Evolutionary conservation across 2,797 vertebrate genomes (phyloP).

Genomic region (Ambastaia sidthimunki): DNA sequence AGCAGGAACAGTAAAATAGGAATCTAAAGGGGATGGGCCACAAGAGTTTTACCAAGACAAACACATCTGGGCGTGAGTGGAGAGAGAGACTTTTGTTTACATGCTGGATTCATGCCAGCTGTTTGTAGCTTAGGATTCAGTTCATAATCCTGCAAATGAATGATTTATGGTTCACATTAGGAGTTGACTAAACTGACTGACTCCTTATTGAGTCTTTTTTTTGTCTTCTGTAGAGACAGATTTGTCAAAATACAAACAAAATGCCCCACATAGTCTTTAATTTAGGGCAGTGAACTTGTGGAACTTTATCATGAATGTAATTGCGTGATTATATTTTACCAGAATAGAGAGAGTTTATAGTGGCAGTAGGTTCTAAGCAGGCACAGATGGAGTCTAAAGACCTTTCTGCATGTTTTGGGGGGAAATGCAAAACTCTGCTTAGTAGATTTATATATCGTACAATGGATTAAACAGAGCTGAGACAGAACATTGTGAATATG

Average conservation of each 20-base stretch:
- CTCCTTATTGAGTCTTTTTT: conserved; percentile 69
- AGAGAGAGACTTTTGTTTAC: conserved; percentile 71
- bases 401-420: too few species aligned
- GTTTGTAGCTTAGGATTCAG: conserved; percentile 68
- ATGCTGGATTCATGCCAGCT: conserved; percentile 69
- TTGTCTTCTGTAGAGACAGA: conserved; percentile 43
- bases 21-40: conserved; percentile 63
- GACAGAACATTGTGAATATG: neutral
- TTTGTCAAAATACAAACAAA: conserved; percentile 42
- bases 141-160: conserved; percentile 73
- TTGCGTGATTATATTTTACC: conserved; percentile 16
- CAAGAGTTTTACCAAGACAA: conserved; percentile 68
- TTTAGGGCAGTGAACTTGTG: conserved; percentile 29
- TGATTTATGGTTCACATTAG: conserved; percentile 77
- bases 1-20: conserved; percentile 45
- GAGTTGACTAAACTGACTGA: conserved; percentile 64
- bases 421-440: too few species aligned
- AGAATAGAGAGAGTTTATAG: conserved; percentile 31
- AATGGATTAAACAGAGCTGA: neutral
- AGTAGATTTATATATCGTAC: too few species aligned
- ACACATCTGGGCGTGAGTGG: conserved; percentile 48
- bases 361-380: conserved; percentile 21
- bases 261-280: conserved; percentile 13
- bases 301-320: conserved; percentile 4
- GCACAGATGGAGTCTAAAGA: too few species aligned